Conservation (phyloP, 2,797 vertebrate genomes). For the Rhabdomys pumilio region DNA sequence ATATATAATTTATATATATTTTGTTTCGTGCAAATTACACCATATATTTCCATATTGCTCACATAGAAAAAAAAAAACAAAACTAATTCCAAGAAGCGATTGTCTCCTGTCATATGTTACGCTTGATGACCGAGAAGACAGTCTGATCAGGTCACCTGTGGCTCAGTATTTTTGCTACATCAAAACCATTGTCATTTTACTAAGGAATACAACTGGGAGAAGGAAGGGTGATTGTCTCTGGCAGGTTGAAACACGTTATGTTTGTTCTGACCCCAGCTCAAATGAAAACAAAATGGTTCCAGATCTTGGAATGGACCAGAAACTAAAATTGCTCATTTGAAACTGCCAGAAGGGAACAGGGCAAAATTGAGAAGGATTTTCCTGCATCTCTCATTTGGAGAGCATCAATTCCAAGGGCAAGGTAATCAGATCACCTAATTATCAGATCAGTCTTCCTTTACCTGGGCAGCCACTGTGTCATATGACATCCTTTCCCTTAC, state of each 20-base stretch:
- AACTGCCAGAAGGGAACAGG: slow-evolving; percentile 45
- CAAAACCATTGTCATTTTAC: slow-evolving; percentile 75
- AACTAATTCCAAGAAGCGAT: background rate
- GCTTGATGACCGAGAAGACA: slow-evolving; percentile 44
- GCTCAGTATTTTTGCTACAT: slow-evolving; percentile 75
- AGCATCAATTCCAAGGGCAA: slow-evolving; percentile 71
- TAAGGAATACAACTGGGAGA: slow-evolving; percentile 63
- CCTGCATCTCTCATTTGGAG: slow-evolving; percentile 67
- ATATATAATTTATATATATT: background rate
- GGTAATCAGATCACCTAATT: slow-evolving; percentile 71
- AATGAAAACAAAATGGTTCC: slow-evolving; percentile 71
- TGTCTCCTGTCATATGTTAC: slow-evolving; percentile 55
- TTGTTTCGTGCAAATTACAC: background rate
- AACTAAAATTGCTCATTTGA: slow-evolving; percentile 73
- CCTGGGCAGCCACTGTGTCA: slow-evolving; percentile 57
- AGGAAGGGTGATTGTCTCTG: slow-evolving; percentile 43
- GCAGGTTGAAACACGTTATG: slow-evolving; percentile 57
- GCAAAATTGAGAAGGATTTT: slow-evolving; percentile 42
- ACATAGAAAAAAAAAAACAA: slow-evolving; percentile 15
- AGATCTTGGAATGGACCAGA: slow-evolving; percentile 31
- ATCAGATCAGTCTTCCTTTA: slow-evolving; percentile 73
- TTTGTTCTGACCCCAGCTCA: slow-evolving; percentile 73
- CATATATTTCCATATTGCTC: background rate
- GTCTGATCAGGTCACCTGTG: slow-evolving; percentile 69
- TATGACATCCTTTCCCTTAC: slow-evolving; percentile 31